A percentile compares a stretch with the other conserved stretches of the same genome.
Conservation (phyloP, 2,113 vertebrate species). For the Vulpes ferrilata region DNA sequence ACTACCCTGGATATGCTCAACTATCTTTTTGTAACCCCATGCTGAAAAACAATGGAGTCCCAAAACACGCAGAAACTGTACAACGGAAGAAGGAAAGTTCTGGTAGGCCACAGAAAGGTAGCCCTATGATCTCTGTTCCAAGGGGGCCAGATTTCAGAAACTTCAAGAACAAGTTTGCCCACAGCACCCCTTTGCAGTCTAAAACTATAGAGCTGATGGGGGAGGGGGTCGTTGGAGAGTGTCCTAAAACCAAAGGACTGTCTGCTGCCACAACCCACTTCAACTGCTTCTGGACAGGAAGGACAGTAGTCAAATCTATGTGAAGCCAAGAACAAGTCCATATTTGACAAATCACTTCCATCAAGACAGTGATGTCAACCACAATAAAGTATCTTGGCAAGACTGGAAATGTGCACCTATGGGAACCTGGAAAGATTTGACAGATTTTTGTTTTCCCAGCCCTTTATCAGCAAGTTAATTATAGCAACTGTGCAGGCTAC, state of each 20-base stretch:
- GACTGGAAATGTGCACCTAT: conserved; percentile 68
- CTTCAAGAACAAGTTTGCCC: not conserved
- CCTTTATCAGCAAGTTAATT: conserved; percentile 78
- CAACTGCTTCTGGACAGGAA: conserved; percentile 67
- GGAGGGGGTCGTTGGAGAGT: not conserved
- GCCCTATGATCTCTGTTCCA: not conserved
- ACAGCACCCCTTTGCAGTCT: not conserved
- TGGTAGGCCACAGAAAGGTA: too few relatives aligned
- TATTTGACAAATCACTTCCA: conserved; percentile 69
- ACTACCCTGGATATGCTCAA: not conserved
- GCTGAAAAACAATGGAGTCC: not conserved
- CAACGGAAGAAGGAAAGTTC: not conserved
- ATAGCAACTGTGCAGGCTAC: conserved; percentile 60
- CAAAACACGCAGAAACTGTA: not conserved
- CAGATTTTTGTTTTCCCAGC: conserved; percentile 72
- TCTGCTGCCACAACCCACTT: conserved; percentile 31
- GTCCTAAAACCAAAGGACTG: not conserved
- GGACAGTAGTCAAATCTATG: conserved; percentile 52
- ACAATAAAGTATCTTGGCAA: conserved; percentile 67
- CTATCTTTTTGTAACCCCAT: not conserved
- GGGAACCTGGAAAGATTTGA: conserved; percentile 66
- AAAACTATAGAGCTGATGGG: not conserved
- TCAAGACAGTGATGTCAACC: conserved; percentile 71
- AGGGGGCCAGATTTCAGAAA: not conserved
- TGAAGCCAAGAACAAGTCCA: conserved; percentile 72